Conservation (phyloP, 2,113 vertebrate species). For the Dasyprocta punctata region DNA sequence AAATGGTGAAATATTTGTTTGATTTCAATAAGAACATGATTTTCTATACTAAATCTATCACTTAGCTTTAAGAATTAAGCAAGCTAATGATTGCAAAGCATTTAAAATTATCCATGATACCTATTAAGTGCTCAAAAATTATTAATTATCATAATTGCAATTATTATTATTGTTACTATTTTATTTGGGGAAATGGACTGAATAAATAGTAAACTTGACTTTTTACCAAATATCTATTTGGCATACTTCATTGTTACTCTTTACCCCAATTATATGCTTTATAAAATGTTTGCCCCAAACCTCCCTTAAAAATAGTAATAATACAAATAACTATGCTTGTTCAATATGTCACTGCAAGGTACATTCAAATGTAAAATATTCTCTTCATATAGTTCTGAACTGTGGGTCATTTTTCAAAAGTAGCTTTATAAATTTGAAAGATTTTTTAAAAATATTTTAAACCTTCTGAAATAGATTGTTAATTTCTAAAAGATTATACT, state of each 20-base stretch:
- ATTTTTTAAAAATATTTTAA: not conserved
- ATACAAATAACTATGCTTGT: not conserved
- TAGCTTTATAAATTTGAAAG: not conserved
- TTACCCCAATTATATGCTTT: not conserved
- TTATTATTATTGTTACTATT: not conserved
- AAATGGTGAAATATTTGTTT: slow-evolving; percentile 4
- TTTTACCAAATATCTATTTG: not conserved
- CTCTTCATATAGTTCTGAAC: not conserved
- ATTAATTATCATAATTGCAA: not conserved
- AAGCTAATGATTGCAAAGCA: not conserved
- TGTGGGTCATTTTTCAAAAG: not conserved
- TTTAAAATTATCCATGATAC: not conserved
- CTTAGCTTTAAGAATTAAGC: not conserved
- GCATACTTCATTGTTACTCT: not conserved
- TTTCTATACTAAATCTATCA: not conserved
- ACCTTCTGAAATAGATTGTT: not conserved
- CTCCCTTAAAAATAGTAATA: not conserved
- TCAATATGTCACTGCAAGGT: not conserved
- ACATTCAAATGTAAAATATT: not conserved
- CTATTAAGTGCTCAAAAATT: not conserved
- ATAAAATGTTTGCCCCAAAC: not conserved
- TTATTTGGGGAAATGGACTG: not conserved
- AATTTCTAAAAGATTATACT: not conserved
- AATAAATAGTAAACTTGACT: not conserved
- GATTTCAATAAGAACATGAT: not conserved